These are phyloP conservation scores for Drosophila aldrichi DNA, from an alignment of 2,888 invertebrate genomes.

Conservation along the genomic window DNA sequence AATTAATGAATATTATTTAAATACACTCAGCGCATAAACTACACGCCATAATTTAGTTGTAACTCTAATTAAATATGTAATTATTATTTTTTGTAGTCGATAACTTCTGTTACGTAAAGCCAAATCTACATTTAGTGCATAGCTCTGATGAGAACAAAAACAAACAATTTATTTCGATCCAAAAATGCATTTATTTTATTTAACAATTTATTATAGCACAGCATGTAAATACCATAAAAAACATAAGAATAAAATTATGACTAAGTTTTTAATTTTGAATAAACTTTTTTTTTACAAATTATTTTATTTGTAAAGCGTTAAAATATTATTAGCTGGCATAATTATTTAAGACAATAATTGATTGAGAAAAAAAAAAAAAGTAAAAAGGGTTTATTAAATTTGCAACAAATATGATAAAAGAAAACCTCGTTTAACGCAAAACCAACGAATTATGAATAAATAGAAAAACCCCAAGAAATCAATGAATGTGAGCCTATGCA, in stretches of 20 bases:
- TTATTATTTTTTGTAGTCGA: slow-evolving; percentile 7
- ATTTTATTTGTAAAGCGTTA: slow-evolving; percentile 42
- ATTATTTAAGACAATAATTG: slow-evolving; percentile 81
- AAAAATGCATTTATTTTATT: slow-evolving; percentile 74
- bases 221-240: slow-evolving; percentile 61
- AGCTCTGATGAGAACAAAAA: slow-evolving; percentile 37
- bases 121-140: slow-evolving; percentile 70
- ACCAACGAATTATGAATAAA: slow-evolving; percentile 50
- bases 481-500: slow-evolving; percentile 15
- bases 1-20: slow-evolving; percentile 24
- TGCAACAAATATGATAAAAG: slow-evolving; percentile 19
- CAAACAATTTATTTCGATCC: slow-evolving; percentile 46
- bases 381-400: slow-evolving; percentile 12
- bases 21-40: slow-evolving; percentile 50
- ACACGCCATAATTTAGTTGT: slow-evolving; percentile 70
- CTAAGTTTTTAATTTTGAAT: slow-evolving; percentile 18
- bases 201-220: slow-evolving; percentile 37
- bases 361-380: slow-evolving; percentile 43
- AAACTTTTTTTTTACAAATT: slow-evolving; percentile 12
- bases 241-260: slow-evolving; percentile 10
- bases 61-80: slow-evolving; percentile 20
- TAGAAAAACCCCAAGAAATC: background rate
- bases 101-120: slow-evolving; percentile 57
- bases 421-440: slow-evolving; percentile 44
- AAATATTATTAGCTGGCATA: slow-evolving; percentile 69